Evolutionary conservation across 1,140 invertebrate species (phyloP), one percentile per base, ranked within the genome.

Genomic region (Nymphalis io): DNA sequence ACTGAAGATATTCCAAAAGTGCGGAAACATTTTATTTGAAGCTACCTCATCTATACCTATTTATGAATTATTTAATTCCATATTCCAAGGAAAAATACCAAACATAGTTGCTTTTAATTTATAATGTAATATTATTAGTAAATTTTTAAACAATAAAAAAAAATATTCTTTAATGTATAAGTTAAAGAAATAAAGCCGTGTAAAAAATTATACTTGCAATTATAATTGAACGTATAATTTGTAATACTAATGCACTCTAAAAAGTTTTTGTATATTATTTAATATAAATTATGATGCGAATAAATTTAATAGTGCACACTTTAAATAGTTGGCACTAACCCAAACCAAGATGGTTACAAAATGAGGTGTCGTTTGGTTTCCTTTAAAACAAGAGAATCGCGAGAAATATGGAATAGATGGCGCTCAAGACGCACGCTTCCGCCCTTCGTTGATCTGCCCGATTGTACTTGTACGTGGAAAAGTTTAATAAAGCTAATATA

Each of bases 311-410:
- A 79, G 71, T 68, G 75, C 48, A 76, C 74, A 81, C 78, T 86
- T 87, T 85, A 84, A 83, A 88, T 89, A 87, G 75, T 90, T 90
- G 88, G 88, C 87, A 67, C 68, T 27, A 60, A 68, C 80, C 88
- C 87, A 90, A 89, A 80, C 81, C 82, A 76, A 79, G 81, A 84
- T 85, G 79, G 85, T 84, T 83, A 85, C 87, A 89, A 88, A 87
- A 87, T 82, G 78, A 73, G 80, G 76, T 85, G 82, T 85, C 79
- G 75, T 83, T 82, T 78, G 79, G 86, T 82, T 90, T 90, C 88
- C 88, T 90, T 83, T 86, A 85, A 84, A 90, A 89, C 82, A 90
- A 89, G 85, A 90, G 79, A 82, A 90, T 84, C 61, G 75, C 79
- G 66, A 81, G 80, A 79, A 79, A 87, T 79, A 79, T 72, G 75